Base-by-base conservation (phyloP, 1,140 invertebrate genomes). In the Drosophila lacertosa region DNA sequence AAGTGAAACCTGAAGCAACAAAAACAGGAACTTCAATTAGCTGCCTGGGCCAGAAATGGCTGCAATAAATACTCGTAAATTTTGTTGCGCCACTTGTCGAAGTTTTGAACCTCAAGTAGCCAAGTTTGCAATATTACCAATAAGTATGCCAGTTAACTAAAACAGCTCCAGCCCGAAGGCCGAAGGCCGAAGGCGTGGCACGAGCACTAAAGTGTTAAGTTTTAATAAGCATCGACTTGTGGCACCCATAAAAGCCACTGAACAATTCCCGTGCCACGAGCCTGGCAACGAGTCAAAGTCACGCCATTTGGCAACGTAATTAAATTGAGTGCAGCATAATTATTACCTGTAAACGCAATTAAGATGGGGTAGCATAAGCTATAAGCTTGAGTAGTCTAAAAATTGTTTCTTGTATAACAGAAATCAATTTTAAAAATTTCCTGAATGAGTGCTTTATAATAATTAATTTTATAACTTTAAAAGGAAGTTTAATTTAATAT, bases 251-350 rank as follows among this genome's bases (percentile, higher is more conserved):
- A 83, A 81, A 65, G 72, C 47, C 57, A 47, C 9, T 47, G 44
- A 60, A 55, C 40, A 32, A 55, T 39, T 15, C 42, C 11, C 10
- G 2, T 3, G 6, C 40, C 20, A 55, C 35, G 54, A n/a, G n/a
- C 16, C 51, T 58, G 64, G 42, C 60, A 54, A 35, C 53, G 39
- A 79, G 65, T 63, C 60, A 42, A 50, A 45, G 39, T 73, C 39
- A 47, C 58, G 68, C 53, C 69, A 74, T 86, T 86, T 44, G 73
- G 53, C 54, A 50, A 47, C 66, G 71, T 86, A 82, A 89, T 88
- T 86, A 78, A 83, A 88, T 89, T 86, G 77, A 82, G 83, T 82
- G 83, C 63, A 78, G 74, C 80, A 77, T 78, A 75, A 89, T 75
- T 89, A 83, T 82, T 53, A 50, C 65, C 59, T 39, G 7, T 32